Conservation (phyloP, 2,113 vertebrate species). For the Labeo rohita region DNA sequence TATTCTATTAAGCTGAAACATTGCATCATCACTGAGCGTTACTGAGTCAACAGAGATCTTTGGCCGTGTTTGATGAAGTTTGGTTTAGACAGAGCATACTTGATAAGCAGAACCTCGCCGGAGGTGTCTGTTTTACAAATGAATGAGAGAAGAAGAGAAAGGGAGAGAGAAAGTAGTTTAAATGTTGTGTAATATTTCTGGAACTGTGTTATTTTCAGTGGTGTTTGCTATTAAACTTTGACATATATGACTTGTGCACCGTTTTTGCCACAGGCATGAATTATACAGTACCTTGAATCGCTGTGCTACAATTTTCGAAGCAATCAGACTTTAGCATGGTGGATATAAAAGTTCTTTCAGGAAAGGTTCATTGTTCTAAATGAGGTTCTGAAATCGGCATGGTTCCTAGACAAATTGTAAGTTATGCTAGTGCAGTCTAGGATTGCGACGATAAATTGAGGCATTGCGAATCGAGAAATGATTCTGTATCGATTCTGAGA, state of each 20-base stretch:
- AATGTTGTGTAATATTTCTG: background rate
- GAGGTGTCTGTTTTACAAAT: constrained; percentile 48
- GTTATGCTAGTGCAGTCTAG: too few species aligned
- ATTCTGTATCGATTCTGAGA: too few species aligned
- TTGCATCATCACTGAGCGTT: constrained; percentile 58
- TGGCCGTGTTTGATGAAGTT: constrained; percentile 57
- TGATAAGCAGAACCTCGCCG: constrained; percentile 65
- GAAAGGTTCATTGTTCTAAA: background rate
- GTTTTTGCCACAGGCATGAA: background rate
- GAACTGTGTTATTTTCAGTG: background rate
- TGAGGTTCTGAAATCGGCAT: background rate
- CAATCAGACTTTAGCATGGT: too few species aligned
- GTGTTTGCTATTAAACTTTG: background rate
- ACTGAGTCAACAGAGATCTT: constrained; percentile 69
- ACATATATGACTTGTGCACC: background rate
- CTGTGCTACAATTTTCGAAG: background rate
- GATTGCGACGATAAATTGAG: too few species aligned
- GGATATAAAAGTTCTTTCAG: background rate
- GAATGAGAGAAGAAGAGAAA: constrained; percentile 27
- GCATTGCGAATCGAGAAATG: too few species aligned
- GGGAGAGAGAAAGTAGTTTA: background rate
- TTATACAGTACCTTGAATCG: background rate
- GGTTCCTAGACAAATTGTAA: background rate
- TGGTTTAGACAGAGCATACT: constrained; percentile 66
- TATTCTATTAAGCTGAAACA: constrained; percentile 73